Evolutionary conservation across 2,113 vertebrate species (phyloP), one percentile per base, ranked within the genome.

Genomic region (Oceanodroma tethys): DNA sequence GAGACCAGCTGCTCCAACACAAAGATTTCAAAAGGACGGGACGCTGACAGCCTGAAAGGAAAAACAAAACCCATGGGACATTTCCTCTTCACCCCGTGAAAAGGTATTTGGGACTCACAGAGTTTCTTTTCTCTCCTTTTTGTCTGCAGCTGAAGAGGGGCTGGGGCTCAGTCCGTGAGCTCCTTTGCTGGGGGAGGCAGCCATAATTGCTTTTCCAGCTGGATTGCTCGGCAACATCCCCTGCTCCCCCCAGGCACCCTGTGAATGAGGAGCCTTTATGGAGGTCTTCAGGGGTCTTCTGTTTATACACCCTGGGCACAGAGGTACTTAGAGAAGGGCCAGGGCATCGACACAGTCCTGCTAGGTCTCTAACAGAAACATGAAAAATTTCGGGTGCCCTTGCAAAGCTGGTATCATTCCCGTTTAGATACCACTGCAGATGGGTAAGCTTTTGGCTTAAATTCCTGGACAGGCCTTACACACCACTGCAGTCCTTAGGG

Each of bases 201-300:
- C 23, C 0, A 1, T 63, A 72, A 97, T 89, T 85, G 68, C 94
- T 96, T 93, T 95, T 91, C 95, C 91, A 95, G 76, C 32, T 74
- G 95, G 34, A n/a, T 60, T 32, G n/a, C 70, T 76, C 45, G 0
- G 13, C 78, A 93, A 68, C 81, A 70, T 89, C 82, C 72, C 26
- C 56, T 52, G 34, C 52, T 62, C 50, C 36, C 50, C 76, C 19
- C 62, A 56, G 52, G 58, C 78, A 47, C n/a, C n/a, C 52, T 19
- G 6, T 11, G 30, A 71, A 34, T 19, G 32, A 71, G 32, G 26
- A 91, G 38, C 22, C 48, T 73, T 47, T 3, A 15, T 38, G 42
- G 65, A 80, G 43, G 34, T 32, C 73, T 72, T 18, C 34, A 3
- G 18, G 47, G 62, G 63, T 93, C 67, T 66, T 87, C 78, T 84